Base-by-base conservation (phyloP, 2,797 vertebrate genomes). In the Moxostoma hubbsi region DNA sequence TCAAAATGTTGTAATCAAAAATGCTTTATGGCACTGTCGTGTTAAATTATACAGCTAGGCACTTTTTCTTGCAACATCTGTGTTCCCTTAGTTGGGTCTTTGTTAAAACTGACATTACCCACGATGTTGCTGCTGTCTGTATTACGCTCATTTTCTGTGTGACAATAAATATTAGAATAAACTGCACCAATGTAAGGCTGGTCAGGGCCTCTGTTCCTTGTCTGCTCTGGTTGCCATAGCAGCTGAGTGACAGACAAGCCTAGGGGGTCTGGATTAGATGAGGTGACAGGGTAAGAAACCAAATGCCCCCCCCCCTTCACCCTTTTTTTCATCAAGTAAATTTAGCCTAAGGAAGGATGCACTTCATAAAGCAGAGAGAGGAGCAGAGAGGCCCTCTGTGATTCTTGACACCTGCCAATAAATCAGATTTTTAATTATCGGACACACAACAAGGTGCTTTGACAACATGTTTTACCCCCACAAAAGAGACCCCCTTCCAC, bases 371-470 rank as follows among this genome's bases (percentile, higher is more conserved):
- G 87, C 91, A 61, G 58, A 64, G 24, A 36, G 3, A 36, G 36
- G 36, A 36, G 36, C 36, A 36, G 36, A 88, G 88, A 84, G 90
- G 86, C 87, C 91, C 87, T 83, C 75, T 67, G 86, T 84, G 90
- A 90, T 92, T 90, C 89, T 89, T 87, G 87, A 92, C 89, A 90
- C 90, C 92, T 90, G 93, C 94, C 94, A 94, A 94, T 95, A 95
- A 96, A 95, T 96, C 93, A 88, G 92, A 93, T 94, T 96, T 89
- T 95, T 95, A 95, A 96, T 96, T 94, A 95, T 96, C 89, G 90
- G 94, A 95, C 88, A 93, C 91, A 92, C 93, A 93, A 95, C 92
- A 93, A 92, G 93, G 36, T 36, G 86, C 90, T 83, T 91, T 93
- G 93, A 94, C 91, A 93, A 92, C 91, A n/a, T 47, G 61, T 64